Evolutionary conservation across 2,888 invertebrate genomes (phyloP).

Genomic region (Sinohyriopsis cumingii): DNA sequence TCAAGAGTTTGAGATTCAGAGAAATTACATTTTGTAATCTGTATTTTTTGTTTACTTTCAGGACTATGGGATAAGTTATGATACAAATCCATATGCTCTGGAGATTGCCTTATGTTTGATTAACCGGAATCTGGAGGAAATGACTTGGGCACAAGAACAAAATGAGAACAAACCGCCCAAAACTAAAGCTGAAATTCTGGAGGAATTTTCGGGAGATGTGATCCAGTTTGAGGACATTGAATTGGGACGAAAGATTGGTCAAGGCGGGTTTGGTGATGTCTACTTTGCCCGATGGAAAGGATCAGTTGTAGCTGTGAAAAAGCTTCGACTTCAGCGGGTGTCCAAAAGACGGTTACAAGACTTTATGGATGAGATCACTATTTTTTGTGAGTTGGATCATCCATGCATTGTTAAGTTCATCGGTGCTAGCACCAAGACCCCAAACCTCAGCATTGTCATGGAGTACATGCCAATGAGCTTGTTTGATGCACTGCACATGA

Average conservation of each 20-base stretch:
- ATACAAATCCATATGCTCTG: too few relatives aligned
- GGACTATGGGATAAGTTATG: too few relatives aligned
- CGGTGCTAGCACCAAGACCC: conserved; percentile 27
- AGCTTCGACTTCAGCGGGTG: conserved; percentile 20
- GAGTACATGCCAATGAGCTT: conserved; percentile 38
- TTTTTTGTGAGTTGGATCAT: conserved; percentile 28
- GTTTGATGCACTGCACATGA: conserved; percentile 28
- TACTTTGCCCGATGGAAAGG: conserved; percentile 28
- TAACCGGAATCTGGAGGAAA: conserved; percentile 7
- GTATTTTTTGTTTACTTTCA: too few relatives aligned
- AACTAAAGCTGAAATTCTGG: conserved; percentile 10
- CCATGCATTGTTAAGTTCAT: conserved; percentile 33
- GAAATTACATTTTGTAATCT: too few relatives aligned
- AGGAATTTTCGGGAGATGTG: conserved; percentile 9
- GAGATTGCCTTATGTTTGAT: conserved; percentile 5
- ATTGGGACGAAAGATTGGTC: conserved; percentile 25
- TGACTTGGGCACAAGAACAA: conserved; percentile 5
- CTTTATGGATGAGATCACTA: conserved; percentile 24
- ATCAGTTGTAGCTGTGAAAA: conserved; percentile 36
- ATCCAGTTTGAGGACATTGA: conserved; percentile 19
- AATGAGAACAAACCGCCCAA: conserved; percentile 6
- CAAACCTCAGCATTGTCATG: conserved; percentile 35
- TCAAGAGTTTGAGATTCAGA: too few relatives aligned
- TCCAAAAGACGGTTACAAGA: conserved; percentile 14
- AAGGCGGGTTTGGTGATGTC: conserved; percentile 35